Evolutionary conservation across 2,113 vertebrate species (phyloP).

Genomic region (Trogon melanurus): DNA sequence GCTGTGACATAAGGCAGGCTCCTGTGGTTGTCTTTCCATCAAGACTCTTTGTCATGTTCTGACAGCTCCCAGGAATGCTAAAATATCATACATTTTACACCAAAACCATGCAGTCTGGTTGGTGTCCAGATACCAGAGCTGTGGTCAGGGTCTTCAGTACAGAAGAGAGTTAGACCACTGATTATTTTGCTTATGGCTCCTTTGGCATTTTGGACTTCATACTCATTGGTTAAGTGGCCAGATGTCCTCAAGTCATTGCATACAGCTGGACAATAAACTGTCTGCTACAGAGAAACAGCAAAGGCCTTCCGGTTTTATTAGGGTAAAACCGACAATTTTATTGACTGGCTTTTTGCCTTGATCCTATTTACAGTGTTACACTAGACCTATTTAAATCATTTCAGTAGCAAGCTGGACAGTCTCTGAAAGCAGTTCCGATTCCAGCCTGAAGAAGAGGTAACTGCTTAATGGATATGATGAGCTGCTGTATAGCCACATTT

Average conservation of each 20-base stretch:
- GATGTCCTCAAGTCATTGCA: conserved; percentile 9
- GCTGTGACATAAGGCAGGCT: not conserved
- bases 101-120: not conserved
- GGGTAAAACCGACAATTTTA: conserved; percentile 26
- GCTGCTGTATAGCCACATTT: not conserved
- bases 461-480: not conserved
- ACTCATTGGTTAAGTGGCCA: not conserved
- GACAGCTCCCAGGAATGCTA: not conserved
- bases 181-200: not conserved
- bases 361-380: conserved; percentile 7
- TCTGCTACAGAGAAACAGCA: not conserved
- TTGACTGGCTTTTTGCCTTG: conserved; percentile 39
- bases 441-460: conserved; percentile 21
- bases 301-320: conserved; percentile 16
- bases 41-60: not conserved
- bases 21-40: not conserved
- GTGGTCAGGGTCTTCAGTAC: not conserved
- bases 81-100: not conserved
- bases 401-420: not conserved
- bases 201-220: not conserved
- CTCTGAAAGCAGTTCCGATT: not conserved
- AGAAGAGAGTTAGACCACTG: not conserved
- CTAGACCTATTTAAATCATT: not conserved
- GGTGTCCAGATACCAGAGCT: not conserved
- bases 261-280: conserved; percentile 46